Base-by-base conservation (phyloP, 2,888 invertebrate species). In the Lutraria lutraria region DNA sequence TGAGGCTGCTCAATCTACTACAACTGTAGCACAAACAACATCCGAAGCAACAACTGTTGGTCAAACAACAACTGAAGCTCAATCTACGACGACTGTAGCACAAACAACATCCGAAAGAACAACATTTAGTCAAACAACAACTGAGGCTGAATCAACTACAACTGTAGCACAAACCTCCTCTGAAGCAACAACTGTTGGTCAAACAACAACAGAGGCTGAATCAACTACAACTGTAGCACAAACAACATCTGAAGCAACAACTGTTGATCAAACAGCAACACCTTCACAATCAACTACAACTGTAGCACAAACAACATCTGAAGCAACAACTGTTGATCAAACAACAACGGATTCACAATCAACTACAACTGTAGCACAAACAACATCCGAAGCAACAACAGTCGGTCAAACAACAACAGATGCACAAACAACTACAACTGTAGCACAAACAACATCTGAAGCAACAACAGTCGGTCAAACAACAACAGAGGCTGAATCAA, bases 361-460 rank as follows among this genome's bases (percentile, higher is more conserved):
- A 21, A 72, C 84, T 60, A 63, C 85, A 29, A 53, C 56, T 19
- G 81, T 56, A 16, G 81, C 29, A 56, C 81, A 54, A 54, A 81
- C 56, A 52, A 52, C 84, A 43, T 43, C 76, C n/a, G 53, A 53
- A 25, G 29, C 72, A 72, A 52, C 84, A 43, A 72, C 84, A 21
- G 53, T 76, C 25, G 52, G n/a, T 25, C 43, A 34, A 72, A 84
- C 72, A 52, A 43, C 81, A 29, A 81, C 81, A 0, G 81, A 29
- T 1, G 81, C 56, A 21, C 6, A 15, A 56, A 56, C 56, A 15
- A 53, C 25, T 54, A 54, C 81, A 54, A 56, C 81, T 29, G 81
- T 25, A 16, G 81, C 4, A 56, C 81, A 54, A 54, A 81, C 81
- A 25, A 54, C 81, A 54, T 54, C 81, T 0, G 56, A 54, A 4